Base-by-base conservation (phyloP, 2,113 vertebrate genomes). In the Acinonyx jubatus region DNA sequence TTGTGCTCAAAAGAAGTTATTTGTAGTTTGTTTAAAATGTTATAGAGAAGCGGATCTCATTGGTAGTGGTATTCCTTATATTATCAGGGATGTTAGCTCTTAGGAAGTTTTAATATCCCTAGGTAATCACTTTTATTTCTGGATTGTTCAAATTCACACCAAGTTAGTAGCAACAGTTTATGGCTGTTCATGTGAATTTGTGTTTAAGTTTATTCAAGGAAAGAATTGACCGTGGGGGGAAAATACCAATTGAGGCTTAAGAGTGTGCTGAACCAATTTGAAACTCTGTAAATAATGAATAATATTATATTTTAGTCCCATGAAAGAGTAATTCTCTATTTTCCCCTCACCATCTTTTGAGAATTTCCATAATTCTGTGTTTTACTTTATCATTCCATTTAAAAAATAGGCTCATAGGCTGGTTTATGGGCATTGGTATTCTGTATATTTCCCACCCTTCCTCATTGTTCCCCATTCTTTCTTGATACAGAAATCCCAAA, bases 11-110 rank as follows among this genome's bases (percentile, higher is more conserved):
- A 81, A 78, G 80, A 38, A 92, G 25, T 71, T 93, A 73, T 71
- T 90, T 87, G 36, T 96, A 74, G 29, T 61, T 96, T 93, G 7
- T 23, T 61, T 23, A 9, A 61, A 52, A 79, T 33, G 11, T 94
- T 89, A 19, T 23, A 74, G 31, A 74, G 87, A 96, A 95, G 92
- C 63, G 38, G 45, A 90, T 96, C 91, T 94, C 48, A 41, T 73
- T 88, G 89, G 27, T 84, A 95, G 74, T 80, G 36, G 18, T 31
- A 80, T 45, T 86, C 41, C 68, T 66, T 36, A 19, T 1, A 61
- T 18, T 57, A 7, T 89, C 29, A 90, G 29, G 55, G 63, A 5
- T 82, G 38, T 92, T 78, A 85, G 29, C 41, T 96, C 91, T 88
- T 86, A 52, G 27, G 55, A 95, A 95, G 41, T 94, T 97, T 69